Conservation (phyloP, 2,888 invertebrate species). For the Orchestes rusci region DNA sequence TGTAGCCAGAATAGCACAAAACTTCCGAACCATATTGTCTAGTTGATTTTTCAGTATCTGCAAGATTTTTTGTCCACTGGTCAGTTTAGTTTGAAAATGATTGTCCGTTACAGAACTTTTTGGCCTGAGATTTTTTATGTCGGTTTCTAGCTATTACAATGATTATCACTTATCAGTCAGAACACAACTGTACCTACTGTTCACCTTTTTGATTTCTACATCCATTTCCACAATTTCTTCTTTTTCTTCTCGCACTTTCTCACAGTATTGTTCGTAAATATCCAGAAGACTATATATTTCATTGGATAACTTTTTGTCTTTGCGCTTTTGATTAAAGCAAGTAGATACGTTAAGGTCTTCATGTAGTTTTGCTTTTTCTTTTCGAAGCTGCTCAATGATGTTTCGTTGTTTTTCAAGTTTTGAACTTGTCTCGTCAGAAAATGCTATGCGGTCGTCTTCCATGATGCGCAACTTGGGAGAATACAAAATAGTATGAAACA, state of each 20-base stretch:
- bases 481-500: not conserved
- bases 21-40: conserved; percentile 69
- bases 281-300: conserved; percentile 50
- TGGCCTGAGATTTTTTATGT: conserved; percentile 41
- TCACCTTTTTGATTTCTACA: conserved; percentile 44
- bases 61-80: conserved; percentile 49
- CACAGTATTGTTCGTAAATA: conserved; percentile 48
- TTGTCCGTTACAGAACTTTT: conserved; percentile 44
- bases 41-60: conserved; percentile 66
- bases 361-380: conserved; percentile 57
- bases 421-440: conserved; percentile 61
- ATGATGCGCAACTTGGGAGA: conserved; percentile 65
- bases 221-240: conserved; percentile 46
- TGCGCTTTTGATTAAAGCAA: conserved; percentile 51
- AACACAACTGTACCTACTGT: not conserved
- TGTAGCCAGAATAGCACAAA: conserved; percentile 65
- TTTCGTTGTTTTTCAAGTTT: conserved; percentile 57
- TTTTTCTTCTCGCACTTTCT: conserved; percentile 38
- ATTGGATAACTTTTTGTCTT: conserved; percentile 48
- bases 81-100: conserved; percentile 46
- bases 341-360: conserved; percentile 55
- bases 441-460: conserved; percentile 69
- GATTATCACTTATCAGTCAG: not conserved
- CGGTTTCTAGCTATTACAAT: conserved; percentile 39
- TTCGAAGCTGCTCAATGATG: conserved; percentile 53